Evolutionary conservation across 2,888 invertebrate genomes (phyloP), one percentile per base, ranked within the genome.

Genomic region (Keiferia lycopersicella): DNA sequence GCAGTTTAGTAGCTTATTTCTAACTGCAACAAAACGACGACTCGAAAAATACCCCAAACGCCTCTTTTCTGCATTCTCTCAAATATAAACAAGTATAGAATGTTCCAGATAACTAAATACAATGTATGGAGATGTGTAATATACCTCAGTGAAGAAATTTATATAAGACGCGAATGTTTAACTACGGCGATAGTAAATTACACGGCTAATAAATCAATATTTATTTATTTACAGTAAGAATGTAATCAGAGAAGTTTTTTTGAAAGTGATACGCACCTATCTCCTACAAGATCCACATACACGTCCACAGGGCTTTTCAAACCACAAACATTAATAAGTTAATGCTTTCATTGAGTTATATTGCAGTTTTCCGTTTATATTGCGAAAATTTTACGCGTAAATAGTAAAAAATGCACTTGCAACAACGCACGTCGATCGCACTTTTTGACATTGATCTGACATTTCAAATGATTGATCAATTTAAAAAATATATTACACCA

Each of bases 371-470:
- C 20, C 20, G 50, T 18, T 18, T 50, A 4, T 20, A 20, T 50
- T 50, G 20, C 50, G 50, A 50, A 50, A 50, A 50, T 50, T 20
- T 50, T 50, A 50, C 50, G 20, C 16, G 20, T 50, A 50, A 50
- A 50, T 50, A 50, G 11, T 16, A 50, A 50, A 50, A 50, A 20
- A 7, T 16, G 20, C 4, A 50, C 18, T 50, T 50, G 50, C 50
- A 20, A 50, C 50, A 50, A 50, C 50, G 16, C 50, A 50, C 10
- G 41, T 41, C 14, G 41, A 39, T 39, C 39, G 39, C 39, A 39
- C 39, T 12, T 39, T 39, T 39, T 45, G 45, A 16, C 45, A 16
- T 45, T 45, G 16, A 16, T 41, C n/a, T 45, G 45, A n/a, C n/a
- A 16, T 45, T 14, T n/a, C 3, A 18, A 6, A 7, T 48, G 48